Conservation (phyloP, 2,113 vertebrate species). For the Struthidea cinerea region DNA sequence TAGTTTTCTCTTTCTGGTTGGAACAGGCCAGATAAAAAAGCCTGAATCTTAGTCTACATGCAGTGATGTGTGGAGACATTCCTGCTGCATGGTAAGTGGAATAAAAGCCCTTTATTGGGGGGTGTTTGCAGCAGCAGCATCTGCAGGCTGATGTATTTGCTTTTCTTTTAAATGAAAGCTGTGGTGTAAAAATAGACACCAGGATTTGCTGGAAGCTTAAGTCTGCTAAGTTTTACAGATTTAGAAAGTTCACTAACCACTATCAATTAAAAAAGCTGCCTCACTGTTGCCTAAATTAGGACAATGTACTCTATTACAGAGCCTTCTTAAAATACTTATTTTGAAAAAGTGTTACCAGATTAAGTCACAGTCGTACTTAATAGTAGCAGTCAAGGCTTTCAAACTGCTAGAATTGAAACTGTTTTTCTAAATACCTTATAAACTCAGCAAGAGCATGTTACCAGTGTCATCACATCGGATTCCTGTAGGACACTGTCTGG, state of each 20-base stretch:
- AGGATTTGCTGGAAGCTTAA: constrained; percentile 29
- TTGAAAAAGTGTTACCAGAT: not conserved
- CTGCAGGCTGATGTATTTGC: not conserved
- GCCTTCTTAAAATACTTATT: not conserved
- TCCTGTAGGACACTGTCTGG: not conserved
- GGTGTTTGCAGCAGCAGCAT: not conserved
- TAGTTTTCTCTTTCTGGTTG: not conserved
- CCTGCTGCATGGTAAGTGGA: not conserved
- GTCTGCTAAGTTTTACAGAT: constrained; percentile 27
- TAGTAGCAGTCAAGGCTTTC: not conserved
- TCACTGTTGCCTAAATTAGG: not conserved
- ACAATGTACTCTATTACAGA: not conserved
- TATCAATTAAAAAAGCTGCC: constrained; percentile 27
- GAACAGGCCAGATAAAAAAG: not conserved
- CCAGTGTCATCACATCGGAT: not conserved
- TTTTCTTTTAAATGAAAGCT: constrained; percentile 13
- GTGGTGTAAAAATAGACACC: constrained; percentile 43
- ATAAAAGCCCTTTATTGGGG: not conserved
- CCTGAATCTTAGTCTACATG: not conserved
- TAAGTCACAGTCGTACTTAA: not conserved
- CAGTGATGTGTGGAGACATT: not conserved
- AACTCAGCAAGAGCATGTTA: not conserved
- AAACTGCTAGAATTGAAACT: not conserved
- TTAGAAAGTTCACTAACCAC: constrained; percentile 45
- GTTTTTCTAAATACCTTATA: not conserved